Evolutionary conservation across 2,888 invertebrate genomes (phyloP), one percentile per base, ranked within the genome.

Genomic region (Clanis bilineata): DNA sequence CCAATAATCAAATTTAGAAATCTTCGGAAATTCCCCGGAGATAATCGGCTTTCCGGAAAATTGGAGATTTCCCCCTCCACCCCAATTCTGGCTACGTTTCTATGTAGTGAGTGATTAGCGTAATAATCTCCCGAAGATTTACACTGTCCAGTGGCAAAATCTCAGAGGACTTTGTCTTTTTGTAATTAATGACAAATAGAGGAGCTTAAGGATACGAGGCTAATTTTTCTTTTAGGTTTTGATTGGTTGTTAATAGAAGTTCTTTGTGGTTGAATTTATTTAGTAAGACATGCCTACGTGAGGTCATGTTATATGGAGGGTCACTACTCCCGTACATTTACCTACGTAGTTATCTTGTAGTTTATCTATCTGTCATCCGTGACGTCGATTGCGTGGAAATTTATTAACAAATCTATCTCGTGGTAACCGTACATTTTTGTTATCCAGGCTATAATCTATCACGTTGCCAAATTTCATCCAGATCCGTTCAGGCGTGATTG

Each of bases 31-130:
- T 44, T 54, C 55, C 22, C 55, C 43, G n/a, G 59, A 44, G 43
- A 55, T 59, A 59, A 59, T 55, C 59, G 54, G 55, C 54, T 59
- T 23, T 55, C 36, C 55, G 43, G 59, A 59, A 59, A 55, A 59
- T 59, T 59, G 59, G 36, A 59, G 43, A 54, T 55, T 36, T 23
- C 54, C 54, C 18, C 7, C 43, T 23, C 23, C 32, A n/a, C 10
- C 38, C 23, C 32, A 15, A 15, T 10, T 45, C 18, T 7, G 7
- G 28, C 23, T 38, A 1, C 38, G 41, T 23, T 28, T 12, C 36
- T 43, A 39, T 41, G 36, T 57, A 41, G 54, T 57, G 32, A 57
- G 54, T 57, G 51, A 57, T 57, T 61, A 54, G 43, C 21, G 15
- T 57, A 44, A 61, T 61, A 54, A 58, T 55, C 23, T 54, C 41